Evolutionary conservation across 2,888 invertebrate species (phyloP), one percentile per base, ranked within the genome.

Genomic region (Andrena hattorfiana): DNA sequence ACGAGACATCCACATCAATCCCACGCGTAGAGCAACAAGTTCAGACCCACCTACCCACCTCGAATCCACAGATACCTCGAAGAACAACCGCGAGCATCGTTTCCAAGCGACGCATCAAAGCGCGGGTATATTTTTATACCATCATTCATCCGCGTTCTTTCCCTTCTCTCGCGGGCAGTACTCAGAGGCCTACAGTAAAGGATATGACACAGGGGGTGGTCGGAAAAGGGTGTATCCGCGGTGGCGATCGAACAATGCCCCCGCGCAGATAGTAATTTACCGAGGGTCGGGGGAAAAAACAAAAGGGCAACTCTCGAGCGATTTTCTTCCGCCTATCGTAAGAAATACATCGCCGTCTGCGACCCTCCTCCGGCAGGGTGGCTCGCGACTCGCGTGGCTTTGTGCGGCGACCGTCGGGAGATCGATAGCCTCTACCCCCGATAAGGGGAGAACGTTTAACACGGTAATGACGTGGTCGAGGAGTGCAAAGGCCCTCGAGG

Each of bases 401-500:
- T 63, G 72, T 35, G 68, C 42, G 16, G 32, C 49, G 42, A n/a
- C 68, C 68, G 20, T 16, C 16, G 20, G 35, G 54, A 78, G 85
- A 85, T 85, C 85, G 85, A 85, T 85, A 85, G 67, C 67, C 75
- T 74, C 60, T n/a, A 63, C 69, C 64, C 66, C 64, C 72, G 80
- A 84, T 81, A 77, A 79, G 82, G 78, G 84, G 67, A 32, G 81
- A 79, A 49, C 85, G 85, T 85, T 85, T 85, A 85, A 85, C 85
- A 81, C 68, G 76, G 85, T 85, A 85, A 85, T 79, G 85, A 85
- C 81, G 85, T 76, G 64, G 76, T 26, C 62, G 77, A 78, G 76
- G 85, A 85, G 81, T 64, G 85, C 79, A 85, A 85, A 85, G 81
- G 81, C 85, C 73, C 78, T 73, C 62, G 67, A 82, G 73, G 78